Conservation (phyloP, 2,797 vertebrate species). For the Labroides dimidiatus region DNA sequence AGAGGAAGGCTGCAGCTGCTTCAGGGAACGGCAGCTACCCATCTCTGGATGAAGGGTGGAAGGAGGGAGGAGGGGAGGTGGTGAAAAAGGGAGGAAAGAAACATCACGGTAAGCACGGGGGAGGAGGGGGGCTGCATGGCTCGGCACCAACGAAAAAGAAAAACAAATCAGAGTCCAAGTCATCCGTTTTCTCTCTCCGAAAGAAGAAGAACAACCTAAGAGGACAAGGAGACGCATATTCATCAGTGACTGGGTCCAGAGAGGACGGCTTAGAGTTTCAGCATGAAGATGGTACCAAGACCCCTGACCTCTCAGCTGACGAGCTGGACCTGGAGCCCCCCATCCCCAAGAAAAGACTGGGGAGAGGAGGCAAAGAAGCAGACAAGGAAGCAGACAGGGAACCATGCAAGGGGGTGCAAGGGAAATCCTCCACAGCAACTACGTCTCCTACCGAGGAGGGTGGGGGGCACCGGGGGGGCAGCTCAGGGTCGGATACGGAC, state of each 20-base stretch:
- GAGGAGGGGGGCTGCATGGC: slow-evolving; percentile 57
- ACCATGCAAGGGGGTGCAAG: too few relatives aligned
- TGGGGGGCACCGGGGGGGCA: slow-evolving; percentile 90
- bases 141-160: slow-evolving; percentile 85
- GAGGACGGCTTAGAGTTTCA: slow-evolving; percentile 90
- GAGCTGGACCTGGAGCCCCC: slow-evolving; percentile 84
- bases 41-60: slow-evolving; percentile 84
- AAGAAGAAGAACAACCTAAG: slow-evolving; percentile 90
- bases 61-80: slow-evolving; percentile 87
- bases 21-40: slow-evolving; percentile 88
- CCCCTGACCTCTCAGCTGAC: slow-evolving; percentile 91
- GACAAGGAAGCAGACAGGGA: background rate
- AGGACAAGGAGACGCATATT: slow-evolving; percentile 61
- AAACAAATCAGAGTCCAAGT: slow-evolving; percentile 90
- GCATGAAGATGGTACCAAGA: slow-evolving; percentile 89
- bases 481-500: slow-evolving; percentile 96
- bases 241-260: slow-evolving; percentile 85
- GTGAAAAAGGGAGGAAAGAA: slow-evolving; percentile 91
- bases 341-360: background rate
- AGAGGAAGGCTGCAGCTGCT: slow-evolving; percentile 86
- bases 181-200: slow-evolving; percentile 95
- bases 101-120: slow-evolving; percentile 84
- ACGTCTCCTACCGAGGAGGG: slow-evolving; percentile 79
- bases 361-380: background rate
- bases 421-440: slow-evolving; percentile 68